Conservation (phyloP, 1,140 invertebrate genomes). For the Drosophila bifasciata region DNA sequence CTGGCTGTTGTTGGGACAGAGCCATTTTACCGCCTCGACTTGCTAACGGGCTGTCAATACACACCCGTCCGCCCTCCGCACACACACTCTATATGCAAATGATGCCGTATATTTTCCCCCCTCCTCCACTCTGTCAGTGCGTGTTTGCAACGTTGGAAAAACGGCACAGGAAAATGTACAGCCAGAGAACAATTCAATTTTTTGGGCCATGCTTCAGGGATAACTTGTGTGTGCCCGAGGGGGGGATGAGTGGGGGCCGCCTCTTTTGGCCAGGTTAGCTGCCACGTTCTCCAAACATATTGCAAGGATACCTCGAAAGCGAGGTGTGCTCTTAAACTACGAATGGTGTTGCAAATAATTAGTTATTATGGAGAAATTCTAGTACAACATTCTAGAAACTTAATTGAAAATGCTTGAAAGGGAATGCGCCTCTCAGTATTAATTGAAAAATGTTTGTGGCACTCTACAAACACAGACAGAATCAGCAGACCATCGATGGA, state of each 20-base stretch:
- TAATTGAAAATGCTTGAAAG: slow-evolving; percentile 30
- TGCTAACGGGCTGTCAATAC: slow-evolving; percentile 60
- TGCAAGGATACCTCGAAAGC: not conserved
- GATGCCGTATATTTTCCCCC: slow-evolving; percentile 17
- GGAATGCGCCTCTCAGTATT: slow-evolving; percentile 13
- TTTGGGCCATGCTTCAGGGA: slow-evolving; percentile 28
- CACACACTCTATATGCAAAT: slow-evolving; percentile 61
- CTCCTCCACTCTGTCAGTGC: slow-evolving; percentile 8
- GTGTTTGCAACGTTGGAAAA: slow-evolving; percentile 34
- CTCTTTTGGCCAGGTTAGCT: slow-evolving; percentile 8
- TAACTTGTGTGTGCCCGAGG: not conserved
- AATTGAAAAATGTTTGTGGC: slow-evolving; percentile 11
- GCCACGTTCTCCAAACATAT: slow-evolving; percentile 20
- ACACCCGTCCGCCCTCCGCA: slow-evolving; percentile 32
- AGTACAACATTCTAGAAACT: not conserved
- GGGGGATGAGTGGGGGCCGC: not conserved
- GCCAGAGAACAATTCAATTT: slow-evolving; percentile 55
- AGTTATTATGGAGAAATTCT: not conserved
- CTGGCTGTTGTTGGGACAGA: not conserved
- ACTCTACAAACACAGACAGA: not conserved
- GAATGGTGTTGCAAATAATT: not conserved
- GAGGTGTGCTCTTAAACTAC: slow-evolving; percentile 1
- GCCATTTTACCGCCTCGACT: slow-evolving; percentile 9
- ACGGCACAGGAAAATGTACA: slow-evolving; percentile 12
- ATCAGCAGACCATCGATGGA: not conserved